phyloP scores from a whole-genome alignment of 2,888 invertebrate species.

The Strigamia transsilvanica region DNA sequence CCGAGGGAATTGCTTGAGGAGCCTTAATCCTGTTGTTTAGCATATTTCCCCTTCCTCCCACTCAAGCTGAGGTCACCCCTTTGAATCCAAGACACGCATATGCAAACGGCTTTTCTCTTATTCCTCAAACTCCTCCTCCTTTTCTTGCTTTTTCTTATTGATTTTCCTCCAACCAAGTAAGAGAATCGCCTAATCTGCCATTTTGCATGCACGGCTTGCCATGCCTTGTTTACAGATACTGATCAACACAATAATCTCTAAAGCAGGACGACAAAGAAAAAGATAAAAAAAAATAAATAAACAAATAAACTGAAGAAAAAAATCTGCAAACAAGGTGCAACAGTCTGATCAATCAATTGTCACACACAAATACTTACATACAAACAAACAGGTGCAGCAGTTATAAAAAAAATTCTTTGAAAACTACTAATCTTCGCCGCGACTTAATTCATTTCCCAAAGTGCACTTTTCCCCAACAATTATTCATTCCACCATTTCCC shows the following conservation, averaged over 20 bases:
- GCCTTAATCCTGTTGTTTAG: constrained; percentile 42
- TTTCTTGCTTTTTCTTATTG: constrained; percentile 41
- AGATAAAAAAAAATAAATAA: not conserved
- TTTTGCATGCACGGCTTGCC: constrained; percentile 44
- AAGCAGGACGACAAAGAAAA: constrained; percentile 35
- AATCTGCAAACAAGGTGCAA: not conserved
- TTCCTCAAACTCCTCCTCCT: constrained; percentile 36
- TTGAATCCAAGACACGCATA: constrained; percentile 40
- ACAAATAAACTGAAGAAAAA: not conserved
- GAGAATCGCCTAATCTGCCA: constrained; percentile 44
- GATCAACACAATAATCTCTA: constrained; percentile 42
- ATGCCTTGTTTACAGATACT: constrained; percentile 44
- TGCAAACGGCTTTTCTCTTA: constrained; percentile 41
- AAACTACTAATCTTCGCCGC: not conserved
- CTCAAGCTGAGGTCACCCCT: constrained; percentile 28
- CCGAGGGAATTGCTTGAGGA: constrained; percentile 31
- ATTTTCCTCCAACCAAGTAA: constrained; percentile 42
- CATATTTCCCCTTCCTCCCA: constrained; percentile 44
- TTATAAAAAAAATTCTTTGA: too few species aligned
- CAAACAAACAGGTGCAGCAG: not conserved
- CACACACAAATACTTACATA: not conserved
- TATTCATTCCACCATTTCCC: constrained; percentile 18
- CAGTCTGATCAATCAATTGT: constrained; percentile 38
- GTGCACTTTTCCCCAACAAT: constrained; percentile 35
- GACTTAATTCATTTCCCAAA: constrained; percentile 24